Base-by-base conservation (phyloP, 2,797 vertebrate genomes). In the Alectoris magna region DNA sequence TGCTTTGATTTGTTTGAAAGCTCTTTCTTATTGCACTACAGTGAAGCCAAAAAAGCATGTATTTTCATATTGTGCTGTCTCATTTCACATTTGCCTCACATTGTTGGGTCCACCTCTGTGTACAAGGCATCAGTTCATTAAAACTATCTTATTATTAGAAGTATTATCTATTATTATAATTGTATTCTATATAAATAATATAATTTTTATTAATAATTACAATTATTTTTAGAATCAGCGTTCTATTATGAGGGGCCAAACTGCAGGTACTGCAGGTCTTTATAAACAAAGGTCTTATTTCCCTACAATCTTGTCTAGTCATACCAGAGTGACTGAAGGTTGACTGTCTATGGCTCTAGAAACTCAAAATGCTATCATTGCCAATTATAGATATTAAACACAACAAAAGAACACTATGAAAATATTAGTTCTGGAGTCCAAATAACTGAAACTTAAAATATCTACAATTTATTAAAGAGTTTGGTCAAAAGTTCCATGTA, bases 1-100 rank as follows among this genome's bases (percentile, higher is more conserved):
- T 87, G 26, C 46, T 83, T 64, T 84, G 49, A 91, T 92, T 88
- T 82, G 76, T 16, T n/a, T 94, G 81, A 91, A 91, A 92, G n/a
- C 48, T 73, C 27, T 41, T 93, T 41, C 11, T 41, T 93, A 44
- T 11, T 72, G 19, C 13, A 34, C 38, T 19, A n/a, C 1, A 4
- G 17, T 43, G 59, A 93, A 92, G 89, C 21, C 29, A 80, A 59
- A 81, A 84, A 93, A 74, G 10, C 13, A 27, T n/a, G 18, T 73
- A 27, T 73, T 88, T 88, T 88, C 63, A 63, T 23, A 84, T 48
- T 60, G 43, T 38, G 26, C 43, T 34, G 11, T 73, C 36, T 79
- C 43, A 18, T 62, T 88, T 82, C 63, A 68, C 6, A 41, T 76
- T 84, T 74, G 23, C 29, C 36, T 92, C 21, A 34, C 14, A 8